Evolutionary conservation across 2,113 vertebrate species (phyloP).

Genomic region (Microtus richardsoni): DNA sequence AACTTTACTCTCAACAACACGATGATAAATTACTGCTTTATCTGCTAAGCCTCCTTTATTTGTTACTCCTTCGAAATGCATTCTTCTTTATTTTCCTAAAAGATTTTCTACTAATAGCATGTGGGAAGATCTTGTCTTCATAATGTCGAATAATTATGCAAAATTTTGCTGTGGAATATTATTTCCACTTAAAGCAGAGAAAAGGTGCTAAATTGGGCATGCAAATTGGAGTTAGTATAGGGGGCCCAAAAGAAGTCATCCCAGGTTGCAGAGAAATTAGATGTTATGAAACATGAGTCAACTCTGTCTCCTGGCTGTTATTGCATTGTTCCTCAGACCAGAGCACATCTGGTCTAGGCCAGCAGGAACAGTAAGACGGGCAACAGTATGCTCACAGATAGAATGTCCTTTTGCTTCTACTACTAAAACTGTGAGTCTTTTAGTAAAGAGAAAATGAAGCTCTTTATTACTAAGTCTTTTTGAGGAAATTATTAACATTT

Average conservation of each 20-base stretch:
- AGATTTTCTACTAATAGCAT: conserved; percentile 46
- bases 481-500: neutral
- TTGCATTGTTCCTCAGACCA: neutral
- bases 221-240: conserved; percentile 44
- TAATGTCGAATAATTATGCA: conserved; percentile 68
- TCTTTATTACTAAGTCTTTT: neutral
- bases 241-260: conserved; percentile 47
- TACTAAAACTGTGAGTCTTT: neutral
- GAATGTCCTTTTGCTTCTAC: neutral
- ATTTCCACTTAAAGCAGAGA: conserved; percentile 51
- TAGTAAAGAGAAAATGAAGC: neutral
- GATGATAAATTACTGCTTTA: neutral
- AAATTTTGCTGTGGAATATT: conserved; percentile 53
- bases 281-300: conserved; percentile 44
- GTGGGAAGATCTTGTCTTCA: conserved; percentile 26
- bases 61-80: neutral
- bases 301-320: neutral
- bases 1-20: neutral
- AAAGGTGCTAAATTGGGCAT: conserved; percentile 49
- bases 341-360: neutral
- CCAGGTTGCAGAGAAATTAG: conserved; percentile 31
- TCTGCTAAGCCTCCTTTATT: conserved; percentile 7
- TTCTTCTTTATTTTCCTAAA: conserved; percentile 50
- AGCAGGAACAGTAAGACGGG: neutral
- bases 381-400: neutral